Conservation (phyloP, 2,888 invertebrate genomes). For the Neuroscelio doddi region DNA sequence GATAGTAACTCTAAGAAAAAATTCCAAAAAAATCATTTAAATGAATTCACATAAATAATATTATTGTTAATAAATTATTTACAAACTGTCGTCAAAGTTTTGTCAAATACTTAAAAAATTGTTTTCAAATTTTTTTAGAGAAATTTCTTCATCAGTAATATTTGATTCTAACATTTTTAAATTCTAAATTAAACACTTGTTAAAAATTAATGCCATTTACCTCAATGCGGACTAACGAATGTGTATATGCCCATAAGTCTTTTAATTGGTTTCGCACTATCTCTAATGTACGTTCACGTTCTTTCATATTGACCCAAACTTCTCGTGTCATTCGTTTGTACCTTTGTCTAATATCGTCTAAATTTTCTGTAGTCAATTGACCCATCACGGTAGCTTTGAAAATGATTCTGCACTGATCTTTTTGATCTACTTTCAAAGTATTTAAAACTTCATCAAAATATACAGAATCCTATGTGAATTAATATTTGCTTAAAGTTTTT, state of each 20-base stretch:
- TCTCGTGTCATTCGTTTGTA: constrained; percentile 76
- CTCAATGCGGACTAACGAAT: constrained; percentile 71
- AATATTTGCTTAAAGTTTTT: background rate
- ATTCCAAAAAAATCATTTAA: too few species aligned
- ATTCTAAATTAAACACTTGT: background rate
- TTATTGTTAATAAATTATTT: too few species aligned
- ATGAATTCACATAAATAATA: too few species aligned
- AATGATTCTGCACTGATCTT: constrained; percentile 77
- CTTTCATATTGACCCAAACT: constrained; percentile 78
- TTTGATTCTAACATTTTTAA: too few species aligned
- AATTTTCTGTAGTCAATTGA: constrained; percentile 79
- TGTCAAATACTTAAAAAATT: too few species aligned
- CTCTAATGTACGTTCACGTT: constrained; percentile 75
- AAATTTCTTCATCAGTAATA: background rate
- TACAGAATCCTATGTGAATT: constrained; percentile 75
- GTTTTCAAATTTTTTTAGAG: too few species aligned
- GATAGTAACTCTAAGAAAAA: too few species aligned
- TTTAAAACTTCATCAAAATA: constrained; percentile 78
- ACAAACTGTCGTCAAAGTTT: too few species aligned
- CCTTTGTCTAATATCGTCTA: constrained; percentile 77
- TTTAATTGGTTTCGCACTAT: constrained; percentile 71
- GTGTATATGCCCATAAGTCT: constrained; percentile 70
- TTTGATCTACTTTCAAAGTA: constrained; percentile 76
- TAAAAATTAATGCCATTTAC: constrained; percentile 62
- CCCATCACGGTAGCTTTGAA: constrained; percentile 79